Evolutionary conservation across 2,888 invertebrate species (phyloP).

Genomic region (Daptonema setosum): DNA sequence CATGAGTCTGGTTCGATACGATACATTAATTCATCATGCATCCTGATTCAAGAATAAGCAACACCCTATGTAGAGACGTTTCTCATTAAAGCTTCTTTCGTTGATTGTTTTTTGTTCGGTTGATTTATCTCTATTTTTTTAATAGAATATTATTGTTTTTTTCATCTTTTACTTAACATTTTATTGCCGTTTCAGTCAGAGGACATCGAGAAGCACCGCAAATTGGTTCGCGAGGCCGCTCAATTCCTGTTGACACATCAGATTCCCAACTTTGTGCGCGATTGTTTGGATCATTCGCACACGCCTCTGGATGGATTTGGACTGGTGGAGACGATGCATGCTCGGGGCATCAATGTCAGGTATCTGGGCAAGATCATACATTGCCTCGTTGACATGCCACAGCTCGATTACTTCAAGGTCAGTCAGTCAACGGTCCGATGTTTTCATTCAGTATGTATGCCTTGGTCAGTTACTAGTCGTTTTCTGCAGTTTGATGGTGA

Average conservation of each 20-base stretch:
- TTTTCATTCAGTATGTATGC: too few relatives aligned
- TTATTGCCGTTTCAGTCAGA: constrained; percentile 27
- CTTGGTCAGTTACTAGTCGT: too few relatives aligned
- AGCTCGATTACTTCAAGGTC: constrained; percentile 49
- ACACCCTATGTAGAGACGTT: neutral
- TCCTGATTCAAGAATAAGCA: neutral
- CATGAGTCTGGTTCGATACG: neutral
- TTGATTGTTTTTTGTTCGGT: too few relatives aligned
- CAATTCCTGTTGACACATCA: constrained; percentile 77
- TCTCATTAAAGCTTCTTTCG: constrained; percentile 2
- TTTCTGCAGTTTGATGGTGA: neutral
- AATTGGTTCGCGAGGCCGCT: constrained; percentile 77
- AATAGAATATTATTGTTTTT: too few relatives aligned
- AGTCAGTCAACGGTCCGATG: too few relatives aligned
- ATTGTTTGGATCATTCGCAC: constrained; percentile 33
- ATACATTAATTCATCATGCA: neutral
- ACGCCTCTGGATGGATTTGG: constrained; percentile 86
- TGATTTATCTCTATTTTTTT: too few relatives aligned
- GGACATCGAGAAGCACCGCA: constrained; percentile 51
- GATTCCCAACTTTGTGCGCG: constrained; percentile 58
- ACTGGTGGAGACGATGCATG: constrained; percentile 74
- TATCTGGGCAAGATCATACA: constrained; percentile 78
- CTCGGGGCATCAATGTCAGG: constrained; percentile 76
- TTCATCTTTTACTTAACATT: too few relatives aligned
- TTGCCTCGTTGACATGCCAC: constrained; percentile 51